Conservation (phyloP, 1,140 invertebrate genomes). For the Heliconius congener region DNA sequence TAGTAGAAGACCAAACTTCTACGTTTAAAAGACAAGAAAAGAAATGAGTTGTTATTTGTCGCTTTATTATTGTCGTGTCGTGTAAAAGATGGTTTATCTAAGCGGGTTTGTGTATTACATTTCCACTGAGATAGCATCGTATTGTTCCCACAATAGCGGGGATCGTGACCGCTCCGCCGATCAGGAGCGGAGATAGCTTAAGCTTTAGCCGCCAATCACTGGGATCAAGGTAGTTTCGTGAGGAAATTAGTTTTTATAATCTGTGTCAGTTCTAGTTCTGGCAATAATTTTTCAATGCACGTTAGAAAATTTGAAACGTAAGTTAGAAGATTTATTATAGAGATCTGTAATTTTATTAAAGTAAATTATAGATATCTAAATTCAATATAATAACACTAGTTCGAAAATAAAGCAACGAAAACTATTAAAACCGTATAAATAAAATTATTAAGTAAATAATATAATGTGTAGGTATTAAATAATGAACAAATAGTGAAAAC, state of each 20-base stretch:
- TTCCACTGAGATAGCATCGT: constrained; percentile 42
- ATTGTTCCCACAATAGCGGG: constrained; percentile 58
- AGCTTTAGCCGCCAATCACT: constrained; percentile 47
- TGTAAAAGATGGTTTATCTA: constrained; percentile 37
- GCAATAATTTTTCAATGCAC: not conserved
- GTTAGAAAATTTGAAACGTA: no score
- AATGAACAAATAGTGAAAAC: no score
- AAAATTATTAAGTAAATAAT: no score
- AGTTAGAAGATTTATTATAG: no score
- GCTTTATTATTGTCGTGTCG: constrained; percentile 30
- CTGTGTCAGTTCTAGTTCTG: constrained; percentile 22
- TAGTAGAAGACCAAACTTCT: not conserved
- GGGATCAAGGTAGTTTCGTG: constrained; percentile 50
- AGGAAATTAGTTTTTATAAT: constrained; percentile 52
- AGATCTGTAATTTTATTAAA: no score
- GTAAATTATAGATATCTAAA: no score
- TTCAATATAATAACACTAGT: no score
- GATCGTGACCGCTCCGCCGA: constrained; percentile 63
- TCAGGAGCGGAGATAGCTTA: constrained; percentile 56
- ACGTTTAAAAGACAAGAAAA: constrained; percentile 7
- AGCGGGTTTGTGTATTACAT: constrained; percentile 38
- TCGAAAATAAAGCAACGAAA: no score
- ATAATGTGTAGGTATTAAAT: no score
- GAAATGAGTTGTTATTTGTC: constrained; percentile 14
- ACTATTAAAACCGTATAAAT: no score